Percentiles rank a stretch among this genome's conserved stretches.
Conservation (phyloP, 2,888 invertebrate genomes). For the Mimachlamys varia region DNA sequence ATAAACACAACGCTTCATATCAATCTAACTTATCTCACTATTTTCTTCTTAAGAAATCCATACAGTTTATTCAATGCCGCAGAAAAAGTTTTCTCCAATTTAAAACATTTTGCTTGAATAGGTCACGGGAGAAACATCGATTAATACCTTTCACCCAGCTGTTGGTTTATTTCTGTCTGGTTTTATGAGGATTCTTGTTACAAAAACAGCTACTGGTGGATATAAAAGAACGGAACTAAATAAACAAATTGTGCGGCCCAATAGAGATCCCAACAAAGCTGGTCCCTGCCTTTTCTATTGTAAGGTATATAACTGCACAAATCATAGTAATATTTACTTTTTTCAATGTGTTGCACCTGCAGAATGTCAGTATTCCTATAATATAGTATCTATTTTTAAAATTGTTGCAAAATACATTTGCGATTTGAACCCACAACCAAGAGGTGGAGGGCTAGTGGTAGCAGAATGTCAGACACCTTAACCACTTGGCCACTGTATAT, state of each 20-base stretch:
- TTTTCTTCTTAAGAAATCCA: constrained; percentile 22
- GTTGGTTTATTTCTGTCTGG: not conserved
- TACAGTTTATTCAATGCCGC: constrained; percentile 12
- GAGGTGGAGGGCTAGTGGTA: too few species aligned
- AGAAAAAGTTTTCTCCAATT: constrained; percentile 18
- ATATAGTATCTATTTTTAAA: too few species aligned
- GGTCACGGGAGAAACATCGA: constrained; percentile 14
- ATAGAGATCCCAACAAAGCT: not conserved
- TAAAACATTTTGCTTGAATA: constrained; percentile 13
- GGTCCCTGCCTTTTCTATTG: not conserved
- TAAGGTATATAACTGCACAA: not conserved
- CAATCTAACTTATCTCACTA: constrained; percentile 26
- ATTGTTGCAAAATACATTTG: too few species aligned
- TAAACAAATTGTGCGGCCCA: not conserved
- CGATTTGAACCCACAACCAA: not conserved
- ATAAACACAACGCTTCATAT: constrained; percentile 14
- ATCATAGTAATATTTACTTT: not conserved
- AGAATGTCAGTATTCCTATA: too few species aligned
- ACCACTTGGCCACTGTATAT: too few species aligned
- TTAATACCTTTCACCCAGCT: constrained; percentile 18
- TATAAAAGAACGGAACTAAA: not conserved
- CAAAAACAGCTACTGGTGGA: not conserved
- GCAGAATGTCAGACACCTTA: too few species aligned
- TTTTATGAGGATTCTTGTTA: not conserved
- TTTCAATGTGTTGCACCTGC: not conserved